These are phyloP conservation scores for Porites rus DNA, from an alignment of 92 coral and sea anemone genomes.

Conservation along the genomic window DNA sequence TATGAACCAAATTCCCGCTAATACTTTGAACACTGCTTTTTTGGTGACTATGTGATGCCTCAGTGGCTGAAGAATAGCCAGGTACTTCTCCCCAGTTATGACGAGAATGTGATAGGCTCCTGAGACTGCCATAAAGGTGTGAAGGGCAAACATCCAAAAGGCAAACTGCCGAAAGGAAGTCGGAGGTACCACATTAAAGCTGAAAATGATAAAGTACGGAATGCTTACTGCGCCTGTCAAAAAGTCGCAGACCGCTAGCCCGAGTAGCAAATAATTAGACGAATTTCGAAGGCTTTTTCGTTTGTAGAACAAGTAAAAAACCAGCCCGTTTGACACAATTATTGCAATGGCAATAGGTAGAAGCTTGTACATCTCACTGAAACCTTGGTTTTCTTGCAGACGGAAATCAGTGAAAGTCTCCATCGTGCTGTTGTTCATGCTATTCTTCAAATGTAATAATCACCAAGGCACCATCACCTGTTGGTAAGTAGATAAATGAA, in stretches of 20 bases:
- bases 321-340: conserved; percentile 10
- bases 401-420: too few species aligned
- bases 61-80: conserved; percentile 75
- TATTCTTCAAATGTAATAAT: not conserved
- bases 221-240: conserved; percentile 24
- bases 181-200: conserved; percentile 1
- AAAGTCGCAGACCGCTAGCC: conserved; percentile 33
- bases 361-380: not conserved
- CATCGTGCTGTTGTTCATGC: conserved; percentile 11
- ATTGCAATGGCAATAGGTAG: conserved; percentile 27
- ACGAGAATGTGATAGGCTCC: conserved; percentile 75
- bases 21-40: conserved; percentile 27
- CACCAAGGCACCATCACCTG: not conserved
- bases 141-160: conserved; percentile 12
- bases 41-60: conserved; percentile 67
- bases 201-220: conserved; percentile 4
- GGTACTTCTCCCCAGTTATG: conserved; percentile 77
- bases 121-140: conserved; percentile 55
- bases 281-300: conserved; percentile 2
- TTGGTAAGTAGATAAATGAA: not conserved
- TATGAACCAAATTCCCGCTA: conserved; percentile 64
- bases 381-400: not conserved
- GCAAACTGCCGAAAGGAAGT: not conserved
- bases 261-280: conserved; percentile 26
- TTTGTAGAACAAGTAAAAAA: conserved; percentile 2